Conservation (phyloP, 2,888 invertebrate species). For the Balanococcus diminutus region DNA sequence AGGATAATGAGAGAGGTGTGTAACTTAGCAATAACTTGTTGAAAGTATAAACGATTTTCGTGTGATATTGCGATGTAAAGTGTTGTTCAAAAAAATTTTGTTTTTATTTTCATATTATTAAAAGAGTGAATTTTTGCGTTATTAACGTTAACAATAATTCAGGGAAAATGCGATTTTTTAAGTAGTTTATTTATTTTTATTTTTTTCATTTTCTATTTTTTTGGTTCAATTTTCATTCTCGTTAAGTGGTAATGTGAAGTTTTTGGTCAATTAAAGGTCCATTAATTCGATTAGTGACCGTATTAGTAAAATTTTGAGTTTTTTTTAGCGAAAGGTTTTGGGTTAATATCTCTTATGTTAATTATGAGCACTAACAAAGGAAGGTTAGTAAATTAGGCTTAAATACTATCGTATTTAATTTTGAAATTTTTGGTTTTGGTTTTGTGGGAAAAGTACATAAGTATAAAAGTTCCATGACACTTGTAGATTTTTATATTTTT, state of each 20-base stretch:
- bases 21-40: constrained; percentile 29
- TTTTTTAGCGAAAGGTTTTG: background rate
- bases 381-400: background rate
- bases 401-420: background rate
- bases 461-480: background rate
- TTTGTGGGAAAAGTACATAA: no score
- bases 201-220: constrained; percentile 5
- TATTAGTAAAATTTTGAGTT: background rate
- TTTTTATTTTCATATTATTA: background rate
- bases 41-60: constrained; percentile 33
- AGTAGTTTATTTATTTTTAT: background rate
- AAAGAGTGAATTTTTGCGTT: constrained; percentile 21
- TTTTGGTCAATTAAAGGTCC: constrained; percentile 19
- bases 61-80: constrained; percentile 31
- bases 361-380: background rate
- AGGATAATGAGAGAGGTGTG: background rate
- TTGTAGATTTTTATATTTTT: background rate
- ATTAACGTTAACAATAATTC: background rate
- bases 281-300: background rate
- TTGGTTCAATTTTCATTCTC: background rate
- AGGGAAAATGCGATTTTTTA: constrained; percentile 24
- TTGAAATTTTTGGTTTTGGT: background rate
- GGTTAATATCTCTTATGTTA: background rate
- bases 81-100: background rate
- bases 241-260: background rate